phyloP scores from a whole-genome alignment of 2,888 invertebrate species.

The Habroteleia sp. region DNA sequence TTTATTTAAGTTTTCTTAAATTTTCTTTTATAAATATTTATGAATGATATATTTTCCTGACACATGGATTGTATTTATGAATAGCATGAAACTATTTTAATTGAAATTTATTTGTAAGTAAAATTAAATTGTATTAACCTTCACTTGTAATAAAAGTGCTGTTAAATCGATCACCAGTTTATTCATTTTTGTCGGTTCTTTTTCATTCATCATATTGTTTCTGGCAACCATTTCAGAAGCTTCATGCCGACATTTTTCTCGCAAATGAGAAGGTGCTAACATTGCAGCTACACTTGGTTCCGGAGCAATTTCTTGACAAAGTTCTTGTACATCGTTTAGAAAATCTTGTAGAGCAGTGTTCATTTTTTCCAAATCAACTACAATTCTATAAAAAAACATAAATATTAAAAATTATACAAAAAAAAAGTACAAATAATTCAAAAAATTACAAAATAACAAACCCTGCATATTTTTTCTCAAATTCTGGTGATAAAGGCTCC shows the following conservation, averaged over 20 bases:
- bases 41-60: no score
- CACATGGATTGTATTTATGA: no score
- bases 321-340: slow-evolving; percentile 91
- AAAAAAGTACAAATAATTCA: no score
- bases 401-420: slow-evolving; percentile 5
- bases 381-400: slow-evolving; percentile 75
- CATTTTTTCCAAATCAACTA: slow-evolving; percentile 94
- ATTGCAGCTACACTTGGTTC: slow-evolving; percentile 93
- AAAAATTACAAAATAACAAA: slow-evolving; percentile 78
- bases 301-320: slow-evolving; percentile 92
- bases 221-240: slow-evolving; percentile 90
- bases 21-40: no score
- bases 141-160: slow-evolving; percentile 93
- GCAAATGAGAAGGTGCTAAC: slow-evolving; percentile 92
- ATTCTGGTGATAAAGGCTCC: slow-evolving; percentile 90
- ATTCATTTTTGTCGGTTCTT: slow-evolving; percentile 85
- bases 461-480: slow-evolving; percentile 94
- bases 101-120: slow-evolving; percentile 8
- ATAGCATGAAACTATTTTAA: no score
- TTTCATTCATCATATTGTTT: slow-evolving; percentile 84
- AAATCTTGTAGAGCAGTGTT: slow-evolving; percentile 93
- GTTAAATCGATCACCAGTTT: slow-evolving; percentile 93
- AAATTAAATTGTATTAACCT: slow-evolving; percentile 82
- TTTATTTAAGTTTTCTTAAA: no score
- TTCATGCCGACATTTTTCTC: slow-evolving; percentile 93